A percentile compares a stretch with the other conserved stretches of the same genome.
phyloP scores from a whole-genome alignment of 2,797 vertebrate species.

The Lophius americanus region DNA sequence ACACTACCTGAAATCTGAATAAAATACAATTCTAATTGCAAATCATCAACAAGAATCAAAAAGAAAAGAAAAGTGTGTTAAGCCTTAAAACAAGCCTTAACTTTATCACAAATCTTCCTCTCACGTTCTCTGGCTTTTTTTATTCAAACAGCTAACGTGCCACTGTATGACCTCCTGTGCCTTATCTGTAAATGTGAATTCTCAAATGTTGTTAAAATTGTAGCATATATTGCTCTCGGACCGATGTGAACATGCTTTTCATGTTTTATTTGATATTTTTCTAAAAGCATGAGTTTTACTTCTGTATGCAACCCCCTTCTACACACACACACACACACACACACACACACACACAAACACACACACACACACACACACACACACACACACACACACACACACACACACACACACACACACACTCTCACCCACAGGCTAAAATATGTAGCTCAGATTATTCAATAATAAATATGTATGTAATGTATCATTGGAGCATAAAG shows the following conservation, averaged over 20 bases:
- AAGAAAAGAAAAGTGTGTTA: conserved; percentile 24
- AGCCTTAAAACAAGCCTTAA: conserved; percentile 24
- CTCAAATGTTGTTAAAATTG: conserved; percentile 60
- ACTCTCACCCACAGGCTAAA: background rate
- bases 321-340: background rate
- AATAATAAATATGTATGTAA: conserved; percentile 2
- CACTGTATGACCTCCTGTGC: conserved; percentile 64
- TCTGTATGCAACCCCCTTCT: conserved; percentile 27
- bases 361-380: background rate
- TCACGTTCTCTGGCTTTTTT: conserved; percentile 55
- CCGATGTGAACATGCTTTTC: conserved; percentile 46
- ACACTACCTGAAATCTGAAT: conserved; percentile 3
- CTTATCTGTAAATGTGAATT: conserved; percentile 70
- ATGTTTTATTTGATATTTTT: conserved; percentile 49
- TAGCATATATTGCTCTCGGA: conserved; percentile 67
- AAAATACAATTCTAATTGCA: conserved; percentile 20
- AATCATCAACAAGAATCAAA: conserved; percentile 21
- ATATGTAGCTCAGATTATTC: conserved; percentile 10
- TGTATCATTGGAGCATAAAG: conserved; percentile 8
- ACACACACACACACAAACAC: background rate
- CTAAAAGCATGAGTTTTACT: conserved; percentile 34
- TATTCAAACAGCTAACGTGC: conserved; percentile 45
- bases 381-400: conserved; percentile 6
- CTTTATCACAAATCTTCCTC: conserved; percentile 35
- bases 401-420: conserved; percentile 8